Evolutionary conservation across 2,797 vertebrate species (phyloP), one percentile per base, ranked within the genome.

Genomic region (Coregonus suidteri): DNA sequence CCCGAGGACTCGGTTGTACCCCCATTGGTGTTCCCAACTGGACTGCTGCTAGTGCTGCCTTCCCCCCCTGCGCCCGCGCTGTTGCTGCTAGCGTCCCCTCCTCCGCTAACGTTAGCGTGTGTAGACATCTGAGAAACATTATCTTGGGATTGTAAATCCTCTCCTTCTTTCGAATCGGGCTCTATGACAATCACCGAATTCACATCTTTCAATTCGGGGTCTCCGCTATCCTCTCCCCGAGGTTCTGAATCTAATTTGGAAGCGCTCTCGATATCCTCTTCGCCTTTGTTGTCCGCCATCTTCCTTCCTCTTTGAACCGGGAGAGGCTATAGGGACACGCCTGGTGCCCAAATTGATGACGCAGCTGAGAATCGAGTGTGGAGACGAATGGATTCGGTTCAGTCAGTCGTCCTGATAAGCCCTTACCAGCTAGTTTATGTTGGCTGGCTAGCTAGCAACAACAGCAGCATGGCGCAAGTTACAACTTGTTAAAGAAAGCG

Each of bases 221-320:
- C 87, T 71, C 83, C 92, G 34, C 69, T 89, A 1, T 90, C 90
- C 56, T 85, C 83, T 31, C 67, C 82, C 74, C 87, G 81, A 79
- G 91, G 85, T 54, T 80, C 88, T 75, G 87, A 79, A 71, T 93
- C 91, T 87, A 91, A 90, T 76, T 90, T 91, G 64, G 78, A 83
- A 74, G 93, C 89, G 94, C 91, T 82, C 87, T 94, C 95, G 79
- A 95, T 95, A 91, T 95, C 95, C 81, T 94, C 96, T 87, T 94
- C 95, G 95, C 94, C 96, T 98, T 98, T 98, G 97, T 98, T 98
- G 93, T 98, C 97, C 97, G 97, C 97, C 97, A 98, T 98, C 95
- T 98, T 98, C 91, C 93, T 97, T 97, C 96, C 96, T 97, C 96
- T 97, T 97, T 96, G 96, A 97, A 96, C 96, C 91, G 87, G 41